Evolutionary conservation across 1,140 invertebrate genomes (phyloP).

Genomic region (Plutomurus gul): DNA sequence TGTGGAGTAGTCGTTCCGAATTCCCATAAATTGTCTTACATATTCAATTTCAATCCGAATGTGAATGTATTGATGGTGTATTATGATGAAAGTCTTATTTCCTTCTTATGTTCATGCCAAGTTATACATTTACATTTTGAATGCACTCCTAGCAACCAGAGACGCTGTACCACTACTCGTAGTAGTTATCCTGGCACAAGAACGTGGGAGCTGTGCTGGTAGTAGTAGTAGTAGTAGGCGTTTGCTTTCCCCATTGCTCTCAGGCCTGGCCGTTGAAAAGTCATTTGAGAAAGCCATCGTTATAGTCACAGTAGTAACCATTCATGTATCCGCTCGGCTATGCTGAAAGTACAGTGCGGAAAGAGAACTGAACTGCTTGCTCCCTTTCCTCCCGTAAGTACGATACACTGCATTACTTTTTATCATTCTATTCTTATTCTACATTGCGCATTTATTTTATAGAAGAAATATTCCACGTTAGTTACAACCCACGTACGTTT

Average conservation of each 20-base stretch:
- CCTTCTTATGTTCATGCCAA: conserved; percentile 8
- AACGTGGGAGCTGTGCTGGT: too few relatives aligned
- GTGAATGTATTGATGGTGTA: conserved; percentile 20
- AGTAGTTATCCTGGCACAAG: too few relatives aligned
- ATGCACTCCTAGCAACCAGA: too few relatives aligned
- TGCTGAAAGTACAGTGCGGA: background rate
- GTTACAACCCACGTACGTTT: conserved; percentile 23
- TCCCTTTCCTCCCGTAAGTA: background rate
- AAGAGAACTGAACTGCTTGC: background rate
- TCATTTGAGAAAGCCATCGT: conserved; percentile 15
- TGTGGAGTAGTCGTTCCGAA: background rate
- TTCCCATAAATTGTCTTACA: conserved; percentile 37
- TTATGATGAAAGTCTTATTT: conserved; percentile 39
- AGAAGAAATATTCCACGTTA: conserved; percentile 22
- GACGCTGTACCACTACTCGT: too few relatives aligned
- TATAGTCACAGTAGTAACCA: background rate
- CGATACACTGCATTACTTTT: conserved; percentile 24
- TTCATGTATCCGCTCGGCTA: conserved; percentile 4
- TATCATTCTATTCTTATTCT: conserved; percentile 26
- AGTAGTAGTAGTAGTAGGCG: too few relatives aligned
- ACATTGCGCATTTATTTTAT: conserved; percentile 18
- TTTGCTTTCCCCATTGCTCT: background rate
- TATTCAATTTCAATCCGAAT: conserved; percentile 35
- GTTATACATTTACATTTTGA: background rate
- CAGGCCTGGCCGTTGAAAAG: background rate